These are phyloP conservation scores for Taphrorychus bicolor DNA, from an alignment of 2,888 invertebrate genomes.

Conservation along the genomic window DNA sequence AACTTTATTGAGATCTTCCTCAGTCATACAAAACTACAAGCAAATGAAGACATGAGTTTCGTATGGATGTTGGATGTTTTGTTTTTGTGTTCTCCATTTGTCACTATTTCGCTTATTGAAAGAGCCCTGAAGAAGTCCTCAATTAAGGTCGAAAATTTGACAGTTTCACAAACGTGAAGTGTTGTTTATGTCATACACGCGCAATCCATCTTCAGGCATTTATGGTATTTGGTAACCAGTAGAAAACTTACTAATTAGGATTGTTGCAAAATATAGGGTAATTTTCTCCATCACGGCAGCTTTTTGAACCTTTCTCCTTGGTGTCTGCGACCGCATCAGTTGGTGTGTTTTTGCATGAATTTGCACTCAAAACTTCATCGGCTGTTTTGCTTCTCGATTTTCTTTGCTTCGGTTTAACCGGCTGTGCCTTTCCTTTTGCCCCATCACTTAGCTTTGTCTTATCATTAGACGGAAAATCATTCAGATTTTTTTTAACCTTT, in stretches of 20 bases:
- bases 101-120: no score
- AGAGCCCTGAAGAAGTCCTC: no score
- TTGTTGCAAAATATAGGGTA: conserved; percentile 7
- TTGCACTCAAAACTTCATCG: neutral
- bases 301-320: neutral
- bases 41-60: no score
- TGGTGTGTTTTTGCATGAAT: neutral
- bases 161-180: neutral
- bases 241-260: conserved; percentile 20
- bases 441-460: no score
- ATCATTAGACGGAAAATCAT: no score
- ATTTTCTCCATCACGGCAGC: neutral
- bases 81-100: no score
- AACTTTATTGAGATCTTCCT: no score
- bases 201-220: neutral
- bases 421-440: neutral
- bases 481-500: no score
- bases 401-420: neutral
- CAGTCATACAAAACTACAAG: no score
- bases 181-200: no score
- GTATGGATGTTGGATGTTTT: no score
- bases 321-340: neutral
- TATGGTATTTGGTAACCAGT: neutral
- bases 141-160: no score
- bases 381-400: neutral